phyloP scores from a whole-genome alignment of 2,797 vertebrate genomes.

The Clangula hyemalis region DNA sequence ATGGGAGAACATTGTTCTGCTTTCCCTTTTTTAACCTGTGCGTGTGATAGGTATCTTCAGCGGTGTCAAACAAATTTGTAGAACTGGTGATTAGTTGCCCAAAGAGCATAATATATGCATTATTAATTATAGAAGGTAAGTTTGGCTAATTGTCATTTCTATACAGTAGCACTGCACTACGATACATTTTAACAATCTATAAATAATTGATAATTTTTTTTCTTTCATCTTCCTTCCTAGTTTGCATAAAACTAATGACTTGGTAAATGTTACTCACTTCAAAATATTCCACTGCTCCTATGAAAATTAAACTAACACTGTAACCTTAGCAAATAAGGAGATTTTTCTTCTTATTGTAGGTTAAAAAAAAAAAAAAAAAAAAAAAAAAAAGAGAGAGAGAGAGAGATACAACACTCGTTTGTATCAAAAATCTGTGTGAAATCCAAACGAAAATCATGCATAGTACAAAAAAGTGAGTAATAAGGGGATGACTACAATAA shows the following conservation, averaged over 20 bases:
- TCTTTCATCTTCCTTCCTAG: constrained; percentile 96
- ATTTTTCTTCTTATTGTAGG: constrained; percentile 66
- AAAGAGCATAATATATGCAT: constrained; percentile 90
- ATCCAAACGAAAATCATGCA: constrained; percentile 64
- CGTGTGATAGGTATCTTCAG: constrained; percentile 76
- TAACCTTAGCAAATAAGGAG: constrained; percentile 83
- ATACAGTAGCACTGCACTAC: constrained; percentile 86
- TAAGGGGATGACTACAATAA: constrained; percentile 56
- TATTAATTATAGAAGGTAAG: constrained; percentile 98
- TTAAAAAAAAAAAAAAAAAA: constrained; percentile 35
- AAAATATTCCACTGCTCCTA: constrained; percentile 87
- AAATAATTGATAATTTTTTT: constrained; percentile 99
- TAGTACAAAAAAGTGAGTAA: constrained; percentile 49
- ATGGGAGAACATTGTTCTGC: constrained; percentile 68
- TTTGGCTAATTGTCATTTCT: constrained; percentile 90
- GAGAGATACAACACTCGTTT: constrained; percentile 58
- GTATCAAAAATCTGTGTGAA: constrained; percentile 73
- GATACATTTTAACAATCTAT: constrained; percentile 96
- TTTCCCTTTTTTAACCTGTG: constrained; percentile 63
- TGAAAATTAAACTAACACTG: constrained; percentile 86
- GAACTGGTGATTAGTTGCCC: constrained; percentile 84
- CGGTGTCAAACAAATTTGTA: constrained; percentile 80
- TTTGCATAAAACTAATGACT: constrained; percentile 99
- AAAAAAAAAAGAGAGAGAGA: neutral
- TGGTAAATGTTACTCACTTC: constrained; percentile 98